Evolutionary conservation across 2,888 invertebrate genomes (phyloP), one percentile per base, ranked within the genome.

Genomic region (Drymonia ruficornis): DNA sequence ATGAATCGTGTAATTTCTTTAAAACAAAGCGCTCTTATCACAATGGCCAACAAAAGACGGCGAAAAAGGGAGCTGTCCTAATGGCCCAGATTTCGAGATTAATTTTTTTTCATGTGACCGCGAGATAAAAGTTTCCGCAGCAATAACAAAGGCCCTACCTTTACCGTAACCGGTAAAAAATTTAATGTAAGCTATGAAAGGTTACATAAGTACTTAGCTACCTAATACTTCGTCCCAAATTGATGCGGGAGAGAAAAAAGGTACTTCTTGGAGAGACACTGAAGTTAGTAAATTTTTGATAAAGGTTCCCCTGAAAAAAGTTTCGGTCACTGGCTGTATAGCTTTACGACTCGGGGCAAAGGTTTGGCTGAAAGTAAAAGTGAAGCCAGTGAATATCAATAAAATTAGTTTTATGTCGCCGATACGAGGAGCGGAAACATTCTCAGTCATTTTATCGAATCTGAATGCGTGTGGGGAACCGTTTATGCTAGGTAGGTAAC

Each of bases 11-110:
- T 72, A 74, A 73, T 70, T 72, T 69, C 68, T 67, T 68, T 74
- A 67, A 78, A 80, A 78, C 78, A 81, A 80, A 74, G 72, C 69
- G 50, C 70, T 67, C 74, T 80, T 81, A 77, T 76, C 78, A 70
- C 72, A 72, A 72, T 65, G 66, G 66, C 63, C 56, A 76, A 81
- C 78, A 81, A 80, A 77, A 70, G 78, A 54, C 68, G 59, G 60
- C 59, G 63, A 72, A 72, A 77, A 68, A 61, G 67, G 63, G 63
- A 66, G 67, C 65, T 69, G 66, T 60, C 64, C 56, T 75, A 74
- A 78, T 74, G 76, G 68, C 68, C 70, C 64, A 76, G 72, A 76
- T 76, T 80, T 78, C 67, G 56, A 76, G 76, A 74, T 81, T 74
- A 70, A 63, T 76, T 76, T 78, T 64, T 46, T 76, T 78, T 74